phyloP scores from a whole-genome alignment of 2,113 vertebrate species.

The Tauraco erythrolophus region DNA sequence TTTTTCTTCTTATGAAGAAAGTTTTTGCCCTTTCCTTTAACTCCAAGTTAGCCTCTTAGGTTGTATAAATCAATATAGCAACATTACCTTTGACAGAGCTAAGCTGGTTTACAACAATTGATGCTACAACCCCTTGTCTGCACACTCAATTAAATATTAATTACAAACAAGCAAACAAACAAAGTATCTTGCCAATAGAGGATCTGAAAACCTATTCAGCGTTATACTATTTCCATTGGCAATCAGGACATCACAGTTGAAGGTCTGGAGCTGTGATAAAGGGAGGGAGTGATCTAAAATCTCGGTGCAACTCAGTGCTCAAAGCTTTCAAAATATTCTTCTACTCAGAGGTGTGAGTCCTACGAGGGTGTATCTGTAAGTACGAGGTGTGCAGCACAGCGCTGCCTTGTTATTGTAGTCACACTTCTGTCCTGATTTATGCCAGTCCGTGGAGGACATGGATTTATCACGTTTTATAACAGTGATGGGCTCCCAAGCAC shows the following conservation, averaged over 20 bases:
- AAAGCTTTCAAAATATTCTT: not conserved
- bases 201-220: not conserved
- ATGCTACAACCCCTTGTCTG: not conserved
- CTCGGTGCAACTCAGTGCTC: not conserved
- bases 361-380: rapidly evolving
- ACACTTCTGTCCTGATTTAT: not conserved
- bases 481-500: not conserved
- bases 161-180: constrained; percentile 1
- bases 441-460: not conserved
- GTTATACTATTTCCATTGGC: not conserved
- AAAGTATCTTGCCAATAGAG: not conserved
- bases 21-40: not conserved
- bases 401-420: not conserved
- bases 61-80: not conserved
- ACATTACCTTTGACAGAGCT: not conserved
- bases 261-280: not conserved
- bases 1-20: not conserved
- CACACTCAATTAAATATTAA: constrained; percentile 26
- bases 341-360: not conserved
- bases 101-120: not conserved
- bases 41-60: not conserved
- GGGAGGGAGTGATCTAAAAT: not conserved
- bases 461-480: not conserved
- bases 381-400: not conserved
- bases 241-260: not conserved